Base-by-base conservation (phyloP, 2,888 invertebrate genomes). In the Leptopilina drosophilae region DNA sequence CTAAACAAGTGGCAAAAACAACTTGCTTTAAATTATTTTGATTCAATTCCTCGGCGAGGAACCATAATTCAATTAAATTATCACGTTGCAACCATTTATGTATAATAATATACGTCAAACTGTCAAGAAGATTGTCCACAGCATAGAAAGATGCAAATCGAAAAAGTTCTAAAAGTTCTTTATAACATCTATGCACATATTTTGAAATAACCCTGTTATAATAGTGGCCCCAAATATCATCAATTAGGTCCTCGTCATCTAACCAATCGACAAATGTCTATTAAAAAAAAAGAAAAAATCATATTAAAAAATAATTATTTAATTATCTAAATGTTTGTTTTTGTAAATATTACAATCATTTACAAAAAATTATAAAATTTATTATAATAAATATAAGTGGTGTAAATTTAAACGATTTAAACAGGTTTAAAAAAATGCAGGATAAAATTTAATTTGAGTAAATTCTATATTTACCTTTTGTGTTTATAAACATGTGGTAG, bases 111-210 rank as follows among this genome's bases (percentile, higher is more conserved):
- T 78, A 65, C 14, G 79, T 80, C 14, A 83, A 65, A 64, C 81
- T 78, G 14, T 77, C 77, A 1, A 80, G 62, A 3, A 83, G 53
- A 40, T 80, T 65, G 46, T 83, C 83, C 12, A 80, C 80, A 0
- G 75, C 56, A 26, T 82, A 83, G 66, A 81, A 82, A 77, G 79
- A 79, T 5, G 80, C 81, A 5, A 83, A 80, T 9, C 80, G 78
- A 12, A 83, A 78, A 42, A 83, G 53, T 59, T 78, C 81, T 75
- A 81, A 56, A 3, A 83, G 69, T 46, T 82, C 79, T 8, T 53
- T 77, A 11, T 81, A 64, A 64, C 62, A 15, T 12, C 64, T 8
- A 15, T 6, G 12, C 7, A 42, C 46, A 26, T 77, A 64, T 40
- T 65, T 53, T 40, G 40, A 64, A 76, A 8, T 78, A 11, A 14